Percentiles rank a stretch among this genome's conserved stretches.
Conservation (phyloP, 2,888 invertebrate species). For the Eudasyphora cyanicolor region DNA sequence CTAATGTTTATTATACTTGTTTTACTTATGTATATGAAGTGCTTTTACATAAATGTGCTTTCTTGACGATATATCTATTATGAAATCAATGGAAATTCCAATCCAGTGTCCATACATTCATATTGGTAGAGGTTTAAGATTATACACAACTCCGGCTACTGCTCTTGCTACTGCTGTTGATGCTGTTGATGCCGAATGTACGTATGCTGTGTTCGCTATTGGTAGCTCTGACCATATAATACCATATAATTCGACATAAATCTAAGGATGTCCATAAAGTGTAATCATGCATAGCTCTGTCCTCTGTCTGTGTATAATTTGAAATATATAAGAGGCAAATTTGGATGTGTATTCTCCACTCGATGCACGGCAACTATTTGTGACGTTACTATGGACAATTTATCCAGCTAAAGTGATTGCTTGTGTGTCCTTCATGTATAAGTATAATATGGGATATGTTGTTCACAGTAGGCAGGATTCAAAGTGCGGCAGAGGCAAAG, state of each 20-base stretch:
- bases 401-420: conserved; percentile 40
- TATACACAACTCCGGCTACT: neutral
- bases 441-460: conserved; percentile 26
- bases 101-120: conserved; percentile 16
- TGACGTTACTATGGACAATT: conserved; percentile 23
- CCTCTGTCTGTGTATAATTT: conserved; percentile 20
- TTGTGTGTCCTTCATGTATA: conserved; percentile 68
- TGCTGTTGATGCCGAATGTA: neutral
- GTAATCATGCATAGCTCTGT: conserved; percentile 21
- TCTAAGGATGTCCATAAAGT: conserved; percentile 22
- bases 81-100: conserved; percentile 29
- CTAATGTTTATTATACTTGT: no score
- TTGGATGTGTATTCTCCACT: neutral
- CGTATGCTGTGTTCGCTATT: neutral
- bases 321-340: conserved; percentile 8
- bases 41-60: neutral
- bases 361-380: conserved; percentile 50
- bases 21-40: neutral
- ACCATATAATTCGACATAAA: conserved; percentile 18
- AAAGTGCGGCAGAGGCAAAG: neutral
- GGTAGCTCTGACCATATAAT: neutral
- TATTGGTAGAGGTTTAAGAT: neutral
- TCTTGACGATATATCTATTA: neutral
- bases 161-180: neutral
- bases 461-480: neutral